phyloP scores from a whole-genome alignment of 2,888 invertebrate species.

The Anthophora plumipes region DNA sequence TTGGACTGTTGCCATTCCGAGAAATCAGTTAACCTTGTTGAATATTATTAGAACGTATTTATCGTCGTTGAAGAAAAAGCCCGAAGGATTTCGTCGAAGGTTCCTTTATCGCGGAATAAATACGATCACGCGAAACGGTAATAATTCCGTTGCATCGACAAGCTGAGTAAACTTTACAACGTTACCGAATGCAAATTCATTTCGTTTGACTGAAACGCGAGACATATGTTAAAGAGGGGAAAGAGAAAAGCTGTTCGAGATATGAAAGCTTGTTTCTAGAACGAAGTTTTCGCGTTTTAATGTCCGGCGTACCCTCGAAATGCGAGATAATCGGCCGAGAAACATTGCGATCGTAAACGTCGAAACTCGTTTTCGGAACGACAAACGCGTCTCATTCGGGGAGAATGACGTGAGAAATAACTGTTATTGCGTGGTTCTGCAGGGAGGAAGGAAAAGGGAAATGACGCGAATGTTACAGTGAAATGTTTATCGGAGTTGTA shows the following conservation, averaged over 20 bases:
- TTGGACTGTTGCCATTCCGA: background rate
- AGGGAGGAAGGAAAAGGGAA: background rate
- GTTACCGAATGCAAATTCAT: background rate
- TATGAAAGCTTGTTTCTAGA: too few species aligned
- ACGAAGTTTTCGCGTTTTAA: slow-evolving; percentile 7
- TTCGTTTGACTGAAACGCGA: background rate
- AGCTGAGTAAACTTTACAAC: background rate
- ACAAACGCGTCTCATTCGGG: background rate
- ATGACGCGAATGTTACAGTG: background rate
- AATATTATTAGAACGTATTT: slow-evolving; percentile 34
- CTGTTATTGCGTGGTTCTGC: background rate
- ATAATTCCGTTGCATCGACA: background rate
- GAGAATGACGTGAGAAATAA: slow-evolving; percentile 15
- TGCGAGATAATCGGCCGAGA: slow-evolving; percentile 5
- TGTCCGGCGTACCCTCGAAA: background rate
- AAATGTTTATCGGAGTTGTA: background rate
- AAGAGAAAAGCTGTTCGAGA: slow-evolving; percentile 10
- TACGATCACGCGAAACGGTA: slow-evolving; percentile 17
- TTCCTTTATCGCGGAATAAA: background rate
- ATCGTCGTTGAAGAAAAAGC: slow-evolving; percentile 7
- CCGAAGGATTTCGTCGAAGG: background rate
- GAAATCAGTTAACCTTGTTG: background rate
- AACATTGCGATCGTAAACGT: slow-evolving; percentile 18
- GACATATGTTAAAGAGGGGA: background rate
- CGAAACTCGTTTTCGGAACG: slow-evolving; percentile 8